These are phyloP conservation scores for Sceloporus tristichus DNA, from an alignment of 2,113 vertebrate species.

Conservation along the genomic window DNA sequence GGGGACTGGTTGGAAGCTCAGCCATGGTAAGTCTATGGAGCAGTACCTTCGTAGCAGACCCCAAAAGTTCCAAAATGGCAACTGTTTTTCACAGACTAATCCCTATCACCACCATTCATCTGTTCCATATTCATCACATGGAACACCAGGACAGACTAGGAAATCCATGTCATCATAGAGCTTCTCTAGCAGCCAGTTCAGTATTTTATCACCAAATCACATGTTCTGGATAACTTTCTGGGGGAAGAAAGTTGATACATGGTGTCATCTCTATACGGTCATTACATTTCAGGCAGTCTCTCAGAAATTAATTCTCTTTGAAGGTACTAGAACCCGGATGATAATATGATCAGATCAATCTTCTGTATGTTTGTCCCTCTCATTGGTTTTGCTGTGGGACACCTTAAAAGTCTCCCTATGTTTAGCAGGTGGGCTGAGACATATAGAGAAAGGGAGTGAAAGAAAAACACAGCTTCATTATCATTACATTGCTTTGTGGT, in stretches of 20 bases:
- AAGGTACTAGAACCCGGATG: no score
- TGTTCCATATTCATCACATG: neutral
- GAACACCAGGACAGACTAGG: neutral
- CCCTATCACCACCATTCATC: neutral
- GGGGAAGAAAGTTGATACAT: neutral
- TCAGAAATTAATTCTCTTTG: neutral
- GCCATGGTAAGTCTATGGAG: conserved; percentile 78
- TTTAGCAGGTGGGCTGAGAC: neutral
- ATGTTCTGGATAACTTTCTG: neutral
- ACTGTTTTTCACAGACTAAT: neutral
- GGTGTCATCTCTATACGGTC: neutral
- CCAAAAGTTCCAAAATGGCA: neutral
- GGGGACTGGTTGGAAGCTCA: conserved; percentile 82
- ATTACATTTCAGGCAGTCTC: neutral
- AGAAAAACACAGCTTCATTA: neutral
- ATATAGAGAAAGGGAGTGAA: neutral
- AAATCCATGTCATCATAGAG: neutral
- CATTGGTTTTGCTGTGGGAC: neutral
- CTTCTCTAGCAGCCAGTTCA: neutral
- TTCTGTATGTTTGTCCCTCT: neutral
- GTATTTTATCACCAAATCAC: neutral
- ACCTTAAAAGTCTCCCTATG: neutral
- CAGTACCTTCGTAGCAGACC: neutral
- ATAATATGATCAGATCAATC: no score
- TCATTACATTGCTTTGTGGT: neutral